A percentile compares a stretch with the other conserved stretches of the same genome.
phyloP scores from a whole-genome alignment of 1,140 invertebrate genomes.

The Stegodyphus mimosarum region DNA sequence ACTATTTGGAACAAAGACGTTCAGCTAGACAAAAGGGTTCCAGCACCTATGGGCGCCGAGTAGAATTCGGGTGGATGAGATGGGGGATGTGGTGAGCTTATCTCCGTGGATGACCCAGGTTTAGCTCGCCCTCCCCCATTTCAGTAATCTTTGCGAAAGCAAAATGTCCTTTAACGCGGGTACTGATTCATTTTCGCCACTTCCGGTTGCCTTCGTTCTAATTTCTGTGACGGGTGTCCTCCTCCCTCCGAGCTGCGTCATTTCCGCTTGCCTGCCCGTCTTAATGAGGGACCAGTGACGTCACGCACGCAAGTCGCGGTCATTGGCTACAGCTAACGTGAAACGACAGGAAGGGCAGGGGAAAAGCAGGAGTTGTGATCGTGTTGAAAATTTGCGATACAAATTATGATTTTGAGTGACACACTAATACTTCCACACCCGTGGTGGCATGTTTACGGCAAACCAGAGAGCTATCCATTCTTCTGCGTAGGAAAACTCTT shows the following conservation, averaged over 20 bases:
- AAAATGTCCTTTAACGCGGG: slow-evolving; percentile 36
- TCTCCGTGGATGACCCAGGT: slow-evolving; percentile 37
- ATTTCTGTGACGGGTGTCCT: slow-evolving; percentile 24
- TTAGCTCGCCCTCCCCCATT: slow-evolving; percentile 7
- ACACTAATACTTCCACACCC: neutral
- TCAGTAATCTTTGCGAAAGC: slow-evolving; percentile 8
- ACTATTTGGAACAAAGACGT: slow-evolving; percentile 38
- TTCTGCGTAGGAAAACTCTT: too few species aligned
- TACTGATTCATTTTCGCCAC: slow-evolving; percentile 57
- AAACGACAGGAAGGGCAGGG: neutral
- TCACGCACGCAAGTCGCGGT: slow-evolving; percentile 46
- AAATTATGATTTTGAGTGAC: slow-evolving; percentile 38
- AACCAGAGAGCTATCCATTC: too few species aligned
- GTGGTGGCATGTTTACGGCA: too few species aligned
- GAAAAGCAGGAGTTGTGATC: neutral
- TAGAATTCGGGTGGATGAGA: neutral
- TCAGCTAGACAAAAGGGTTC: slow-evolving; percentile 16
- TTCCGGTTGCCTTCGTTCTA: slow-evolving; percentile 56
- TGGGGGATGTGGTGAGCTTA: slow-evolving; percentile 1
- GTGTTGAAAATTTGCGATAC: slow-evolving; percentile 6
- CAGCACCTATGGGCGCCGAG: slow-evolving; percentile 1
- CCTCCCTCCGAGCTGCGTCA: slow-evolving; percentile 27
- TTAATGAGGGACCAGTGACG: slow-evolving; percentile 51
- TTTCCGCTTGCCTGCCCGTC: slow-evolving; percentile 42
- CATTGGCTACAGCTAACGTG: slow-evolving; percentile 25